Base-by-base conservation (phyloP, 2,113 vertebrate species). In the Trogon melanurus region DNA sequence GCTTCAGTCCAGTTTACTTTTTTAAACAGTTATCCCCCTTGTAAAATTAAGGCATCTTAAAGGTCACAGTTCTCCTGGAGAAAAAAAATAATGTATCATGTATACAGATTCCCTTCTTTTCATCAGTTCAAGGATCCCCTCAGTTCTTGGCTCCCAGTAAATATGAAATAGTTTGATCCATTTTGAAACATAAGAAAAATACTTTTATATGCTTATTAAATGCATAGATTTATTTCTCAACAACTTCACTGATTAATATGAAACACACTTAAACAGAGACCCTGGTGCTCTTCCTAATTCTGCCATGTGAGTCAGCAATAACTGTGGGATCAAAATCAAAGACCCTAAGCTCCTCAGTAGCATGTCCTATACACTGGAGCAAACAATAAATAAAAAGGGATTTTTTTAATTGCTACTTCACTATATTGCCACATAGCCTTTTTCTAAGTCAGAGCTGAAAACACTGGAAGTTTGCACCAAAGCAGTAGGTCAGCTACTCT, bases 41-140 rank as follows among this genome's bases (percentile, higher is more conserved):
- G 12, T 17, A 64, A 89, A 93, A 87, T 41, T 62, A 67, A 79
- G 20, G 29, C 29, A 72, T 53, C 17, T 89, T 48, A 51, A 3
- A 60, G 38, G 60, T 47, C 13, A 56, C 11, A 65, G 3, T 76
- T 50, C 45, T 27, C 32, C 34, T 12, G 4, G 11, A 64, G 22
- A 25, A 51, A 30, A 25, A 19, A 75, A 38, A 14, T 2, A 2
- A 14, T 6, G 16, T 23, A 34, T 27, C 34, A 79, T 1, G 0
- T 74, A 83, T 25, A 72, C 1, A 69, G n/a, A 80, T 17, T 65
- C 62, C 1, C 0, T 54, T 76, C 10, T 32, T 74, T 93, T 67
- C 22, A 86, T 64, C 13, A 54, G 8, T 2, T 70, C 18, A 80
- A 73, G 12, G 17, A 62, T 21, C 70, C 16, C 32, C 45, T 75